Conservation (phyloP, 2,888 invertebrate genomes). For the Diaprepes abbreviatus region DNA sequence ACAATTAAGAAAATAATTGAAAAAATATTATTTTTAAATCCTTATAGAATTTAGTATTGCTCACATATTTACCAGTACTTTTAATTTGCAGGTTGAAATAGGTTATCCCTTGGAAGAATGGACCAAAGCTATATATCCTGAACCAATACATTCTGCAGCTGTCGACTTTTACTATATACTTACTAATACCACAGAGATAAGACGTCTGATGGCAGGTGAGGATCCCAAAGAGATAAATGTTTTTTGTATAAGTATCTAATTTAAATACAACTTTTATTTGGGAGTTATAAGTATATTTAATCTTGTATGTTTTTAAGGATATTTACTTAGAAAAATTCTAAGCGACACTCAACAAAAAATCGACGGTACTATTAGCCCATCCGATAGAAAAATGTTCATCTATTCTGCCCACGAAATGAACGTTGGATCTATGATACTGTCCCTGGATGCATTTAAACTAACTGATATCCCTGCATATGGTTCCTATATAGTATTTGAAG, state of each 20-base stretch:
- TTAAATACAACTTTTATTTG: no score
- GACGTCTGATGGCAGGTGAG: slow-evolving; percentile 39
- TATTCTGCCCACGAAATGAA: slow-evolving; percentile 54
- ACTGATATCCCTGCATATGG: slow-evolving; percentile 49
- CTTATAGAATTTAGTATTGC: no score
- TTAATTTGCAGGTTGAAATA: slow-evolving; percentile 18
- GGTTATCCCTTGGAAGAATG: slow-evolving; percentile 34
- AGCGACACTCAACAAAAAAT: slow-evolving; percentile 56
- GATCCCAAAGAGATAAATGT: no score
- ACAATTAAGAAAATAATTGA: no score
- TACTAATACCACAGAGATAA: slow-evolving; percentile 43
- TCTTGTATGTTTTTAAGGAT: slow-evolving; percentile 19
- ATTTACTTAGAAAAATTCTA: slow-evolving; percentile 58
- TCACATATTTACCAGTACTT: no score
- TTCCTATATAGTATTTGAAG: slow-evolving; percentile 48
- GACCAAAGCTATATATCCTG: slow-evolving; percentile 44
- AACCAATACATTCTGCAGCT: slow-evolving; percentile 38
- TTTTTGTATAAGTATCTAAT: no score
- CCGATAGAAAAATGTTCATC: slow-evolving; percentile 49
- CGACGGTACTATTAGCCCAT: slow-evolving; percentile 39
- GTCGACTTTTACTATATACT: slow-evolving; percentile 37
- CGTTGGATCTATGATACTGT: slow-evolving; percentile 43
- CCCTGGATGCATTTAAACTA: slow-evolving; percentile 39
- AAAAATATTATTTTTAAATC: no score
- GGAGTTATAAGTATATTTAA: no score